Conservation (phyloP, 2,888 invertebrate species). For the Cephus nigrinus region DNA sequence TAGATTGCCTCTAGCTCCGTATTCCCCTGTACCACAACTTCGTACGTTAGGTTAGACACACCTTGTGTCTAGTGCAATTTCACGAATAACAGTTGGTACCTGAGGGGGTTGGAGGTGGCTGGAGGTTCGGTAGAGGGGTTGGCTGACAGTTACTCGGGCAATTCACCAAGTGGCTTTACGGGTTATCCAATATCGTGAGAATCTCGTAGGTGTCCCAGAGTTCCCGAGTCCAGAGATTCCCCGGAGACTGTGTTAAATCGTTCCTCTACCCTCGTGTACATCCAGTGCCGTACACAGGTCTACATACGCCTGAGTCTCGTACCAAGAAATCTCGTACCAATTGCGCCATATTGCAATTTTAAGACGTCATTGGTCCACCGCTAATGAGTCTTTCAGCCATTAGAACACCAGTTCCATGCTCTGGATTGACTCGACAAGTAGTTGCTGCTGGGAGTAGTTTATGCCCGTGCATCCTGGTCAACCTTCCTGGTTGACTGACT, state of each 20-base stretch:
- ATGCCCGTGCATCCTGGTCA: neutral
- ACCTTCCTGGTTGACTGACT: neutral
- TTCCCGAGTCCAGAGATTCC: constrained; percentile 42
- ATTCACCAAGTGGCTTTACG: constrained; percentile 39
- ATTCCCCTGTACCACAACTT: neutral
- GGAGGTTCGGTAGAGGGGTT: neutral
- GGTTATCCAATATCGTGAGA: constrained; percentile 46
- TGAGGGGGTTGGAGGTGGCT: neutral
- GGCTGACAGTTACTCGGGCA: constrained; percentile 10
- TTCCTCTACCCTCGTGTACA: constrained; percentile 14
- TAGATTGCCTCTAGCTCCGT: neutral
- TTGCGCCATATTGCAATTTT: neutral
- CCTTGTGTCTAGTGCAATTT: neutral
- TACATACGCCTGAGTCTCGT: neutral
- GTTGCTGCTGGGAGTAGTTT: neutral
- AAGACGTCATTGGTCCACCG: neutral
- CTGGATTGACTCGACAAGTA: neutral
- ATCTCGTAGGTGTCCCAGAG: constrained; percentile 25
- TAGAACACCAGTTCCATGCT: neutral
- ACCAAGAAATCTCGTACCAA: neutral
- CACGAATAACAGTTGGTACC: neutral
- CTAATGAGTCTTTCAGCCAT: neutral
- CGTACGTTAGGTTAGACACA: neutral
- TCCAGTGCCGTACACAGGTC: neutral
- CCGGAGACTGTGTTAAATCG: constrained; percentile 43